Evolutionary conservation across 1,140 invertebrate species (phyloP).

Genomic region (Drosophila equinoxialis): DNA sequence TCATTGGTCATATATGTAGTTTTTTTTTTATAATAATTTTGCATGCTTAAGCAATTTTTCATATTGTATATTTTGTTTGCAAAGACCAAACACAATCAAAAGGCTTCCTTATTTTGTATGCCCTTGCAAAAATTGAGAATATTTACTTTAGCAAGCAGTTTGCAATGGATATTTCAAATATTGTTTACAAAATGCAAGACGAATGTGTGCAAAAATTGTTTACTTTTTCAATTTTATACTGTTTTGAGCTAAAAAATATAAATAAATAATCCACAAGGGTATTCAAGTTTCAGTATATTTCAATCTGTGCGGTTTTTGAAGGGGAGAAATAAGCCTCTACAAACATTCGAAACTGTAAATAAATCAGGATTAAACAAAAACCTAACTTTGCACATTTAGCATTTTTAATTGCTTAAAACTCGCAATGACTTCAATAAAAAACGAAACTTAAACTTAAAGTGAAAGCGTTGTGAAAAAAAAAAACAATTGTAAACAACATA

Average conservation of each 20-base stretch:
- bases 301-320: not conserved
- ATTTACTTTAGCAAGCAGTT: not conserved
- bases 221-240: no score
- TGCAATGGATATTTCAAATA: no score
- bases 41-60: constrained; percentile 63
- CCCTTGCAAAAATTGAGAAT: not conserved
- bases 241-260: no score
- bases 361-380: constrained; percentile 11
- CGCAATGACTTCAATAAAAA: constrained; percentile 8
- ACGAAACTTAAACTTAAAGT: constrained; percentile 47
- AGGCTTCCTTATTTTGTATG: constrained; percentile 20
- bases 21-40: constrained; percentile 57
- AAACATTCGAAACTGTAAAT: constrained; percentile 1
- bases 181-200: no score
- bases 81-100: constrained; percentile 8
- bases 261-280: not conserved
- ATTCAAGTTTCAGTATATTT: not conserved
- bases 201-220: no score
- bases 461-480: constrained; percentile 57
- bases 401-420: constrained; percentile 5
- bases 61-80: constrained; percentile 39
- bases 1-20: constrained; percentile 26
- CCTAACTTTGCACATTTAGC: not conserved
- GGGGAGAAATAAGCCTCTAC: not conserved
- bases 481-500: constrained; percentile 30